Evolutionary conservation across 1,140 invertebrate genomes (phyloP), one percentile per base, ranked within the genome.

Genomic region (Saccostrea echinata): DNA sequence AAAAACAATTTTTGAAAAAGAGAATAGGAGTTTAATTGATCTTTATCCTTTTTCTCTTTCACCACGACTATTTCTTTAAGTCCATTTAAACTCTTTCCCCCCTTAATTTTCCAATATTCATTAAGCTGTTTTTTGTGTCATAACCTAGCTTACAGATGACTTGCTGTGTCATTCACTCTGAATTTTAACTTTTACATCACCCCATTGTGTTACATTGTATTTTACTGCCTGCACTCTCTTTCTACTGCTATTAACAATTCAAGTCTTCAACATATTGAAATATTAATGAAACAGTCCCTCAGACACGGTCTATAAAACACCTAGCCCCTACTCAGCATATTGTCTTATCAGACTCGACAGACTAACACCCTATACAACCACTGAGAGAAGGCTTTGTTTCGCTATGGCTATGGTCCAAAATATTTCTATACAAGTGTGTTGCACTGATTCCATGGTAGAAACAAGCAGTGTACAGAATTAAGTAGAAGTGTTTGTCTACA

Each of bases 291-390:
- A 76, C 68, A 76, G 24, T 33, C 9, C 68, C 68, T 27, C 24
- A 30, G 55, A 61, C 16, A 76, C 30, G 68, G 68, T 76, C 68
- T 76, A 76, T 76, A 35, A 76, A 76, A 27, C 68, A 27, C 64
- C 9, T 4, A 33, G 24, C 30, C 30, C 24, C 68, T 16, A 76
- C 68, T 76, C 68, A 76, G 68, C 68, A 76, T 13, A 71, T 30
- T 76, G 24, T 27, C 68, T 76, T 76, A 76, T 76, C 68, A 16
- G 1, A 76, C 68, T 30, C 27, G 68, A 33, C 68, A 30, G 68
- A 16, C 68, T 76, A 76, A 76, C 68, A 76, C 68, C 27, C 68
- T 76, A 21, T 64, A 64, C 57, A 64, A 64, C 24, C 57, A 24
- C 57, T 64, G 27, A 16, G 24, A 27, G 68, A 18, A 27, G 33